These are phyloP conservation scores for Sander vitreus DNA, from an alignment of 2,113 vertebrate species.

Conservation along the genomic window DNA sequence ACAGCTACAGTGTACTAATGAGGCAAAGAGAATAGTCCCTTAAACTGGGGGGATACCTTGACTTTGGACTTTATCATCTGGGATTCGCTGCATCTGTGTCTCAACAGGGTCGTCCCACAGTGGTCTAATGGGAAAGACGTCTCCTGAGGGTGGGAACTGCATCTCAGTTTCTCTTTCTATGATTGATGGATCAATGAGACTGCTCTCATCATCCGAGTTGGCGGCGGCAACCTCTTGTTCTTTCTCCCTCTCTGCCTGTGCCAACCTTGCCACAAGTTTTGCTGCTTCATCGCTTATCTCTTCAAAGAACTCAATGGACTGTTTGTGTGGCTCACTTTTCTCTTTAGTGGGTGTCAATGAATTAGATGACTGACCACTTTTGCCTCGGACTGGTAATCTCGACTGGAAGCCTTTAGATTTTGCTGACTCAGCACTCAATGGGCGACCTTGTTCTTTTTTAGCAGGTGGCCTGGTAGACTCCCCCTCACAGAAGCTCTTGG, in stretches of 20 bases:
- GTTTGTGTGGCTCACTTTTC: slow-evolving; percentile 88
- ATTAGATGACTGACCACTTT: slow-evolving; percentile 74
- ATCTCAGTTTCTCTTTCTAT: slow-evolving; percentile 93
- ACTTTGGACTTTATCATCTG: slow-evolving; percentile 94
- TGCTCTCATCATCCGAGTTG: slow-evolving; percentile 94
- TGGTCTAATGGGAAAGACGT: slow-evolving; percentile 96
- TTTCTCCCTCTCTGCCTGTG: slow-evolving; percentile 91
- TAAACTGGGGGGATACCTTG: slow-evolving; percentile 96
- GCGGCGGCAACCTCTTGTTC: slow-evolving; percentile 78
- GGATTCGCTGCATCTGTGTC: slow-evolving; percentile 99
- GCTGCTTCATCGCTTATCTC: slow-evolving; percentile 97
- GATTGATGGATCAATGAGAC: slow-evolving; percentile 93
- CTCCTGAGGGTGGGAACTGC: slow-evolving; percentile 92
- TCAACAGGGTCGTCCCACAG: slow-evolving; percentile 98
- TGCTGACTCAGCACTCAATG: slow-evolving; percentile 86
- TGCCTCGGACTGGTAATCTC: slow-evolving; percentile 91
- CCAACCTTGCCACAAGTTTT: slow-evolving; percentile 94
- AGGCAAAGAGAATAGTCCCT: slow-evolving; percentile 90
- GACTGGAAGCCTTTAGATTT: slow-evolving; percentile 91
- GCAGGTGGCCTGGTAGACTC: slow-evolving; percentile 82
- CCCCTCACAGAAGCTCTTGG: slow-evolving; percentile 89
- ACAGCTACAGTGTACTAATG: slow-evolving; percentile 86
- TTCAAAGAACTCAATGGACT: slow-evolving; percentile 94
- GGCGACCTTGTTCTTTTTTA: slow-evolving; percentile 85
- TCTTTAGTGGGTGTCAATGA: slow-evolving; percentile 86